Percentiles rank a stretch among this genome's conserved stretches.
Conservation (phyloP, 2,888 invertebrate genomes). For the Xestobium rufovillosum region DNA sequence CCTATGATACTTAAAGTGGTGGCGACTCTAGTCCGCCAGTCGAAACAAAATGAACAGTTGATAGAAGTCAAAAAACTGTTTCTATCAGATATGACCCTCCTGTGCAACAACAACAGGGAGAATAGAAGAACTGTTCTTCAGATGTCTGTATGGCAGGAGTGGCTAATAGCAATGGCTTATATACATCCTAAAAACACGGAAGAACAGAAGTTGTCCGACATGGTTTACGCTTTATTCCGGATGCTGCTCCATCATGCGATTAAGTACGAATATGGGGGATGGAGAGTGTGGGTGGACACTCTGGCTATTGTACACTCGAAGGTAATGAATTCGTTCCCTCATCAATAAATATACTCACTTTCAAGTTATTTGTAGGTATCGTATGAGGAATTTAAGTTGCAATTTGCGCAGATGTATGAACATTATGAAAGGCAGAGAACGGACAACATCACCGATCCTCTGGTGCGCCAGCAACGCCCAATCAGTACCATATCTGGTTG, state of each 20-base stretch:
- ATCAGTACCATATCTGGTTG: slow-evolving; percentile 95
- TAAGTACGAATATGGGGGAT: slow-evolving; percentile 98
- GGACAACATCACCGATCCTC: slow-evolving; percentile 92
- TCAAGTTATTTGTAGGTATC: slow-evolving; percentile 64
- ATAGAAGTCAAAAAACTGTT: slow-evolving; percentile 93
- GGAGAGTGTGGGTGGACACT: slow-evolving; percentile 99
- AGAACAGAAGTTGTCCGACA: slow-evolving; percentile 93
- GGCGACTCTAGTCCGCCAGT: slow-evolving; percentile 92
- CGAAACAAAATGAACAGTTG: slow-evolving; percentile 86
- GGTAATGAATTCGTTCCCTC: slow-evolving; percentile 47
- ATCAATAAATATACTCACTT: background rate
- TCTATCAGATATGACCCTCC: slow-evolving; percentile 94
- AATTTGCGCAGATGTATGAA: slow-evolving; percentile 96
- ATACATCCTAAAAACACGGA: slow-evolving; percentile 93
- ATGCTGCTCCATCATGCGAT: slow-evolving; percentile 98
- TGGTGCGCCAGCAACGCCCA: slow-evolving; percentile 84
- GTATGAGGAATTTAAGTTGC: slow-evolving; percentile 95
- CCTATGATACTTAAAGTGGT: slow-evolving; percentile 99
- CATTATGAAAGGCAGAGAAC: slow-evolving; percentile 90
- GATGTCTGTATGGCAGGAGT: slow-evolving; percentile 99
- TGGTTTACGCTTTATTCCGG: slow-evolving; percentile 95
- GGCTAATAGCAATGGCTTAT: slow-evolving; percentile 98
- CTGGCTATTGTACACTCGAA: slow-evolving; percentile 98
- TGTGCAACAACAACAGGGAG: slow-evolving; percentile 95
- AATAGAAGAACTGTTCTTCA: slow-evolving; percentile 95